Conservation (phyloP, 2,888 invertebrate genomes). For the Papilio protenor region DNA sequence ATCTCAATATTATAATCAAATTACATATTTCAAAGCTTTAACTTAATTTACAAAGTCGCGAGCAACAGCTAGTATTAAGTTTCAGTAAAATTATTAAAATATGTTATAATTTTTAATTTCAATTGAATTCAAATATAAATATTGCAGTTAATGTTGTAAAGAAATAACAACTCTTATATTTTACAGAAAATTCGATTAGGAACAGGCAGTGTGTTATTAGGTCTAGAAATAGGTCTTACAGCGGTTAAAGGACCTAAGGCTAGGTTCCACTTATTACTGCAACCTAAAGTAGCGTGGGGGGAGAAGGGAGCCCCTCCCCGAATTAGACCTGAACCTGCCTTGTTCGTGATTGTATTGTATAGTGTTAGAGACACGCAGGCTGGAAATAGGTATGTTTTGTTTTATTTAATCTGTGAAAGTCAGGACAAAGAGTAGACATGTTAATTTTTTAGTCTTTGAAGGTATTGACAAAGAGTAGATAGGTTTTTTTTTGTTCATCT, state of each 20-base stretch:
- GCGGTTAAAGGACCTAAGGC: conserved; percentile 67
- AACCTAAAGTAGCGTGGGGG: conserved; percentile 70
- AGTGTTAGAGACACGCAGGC: conserved; percentile 61
- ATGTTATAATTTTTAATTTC: no score
- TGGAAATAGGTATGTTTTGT: conserved; percentile 60
- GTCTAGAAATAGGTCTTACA: conserved; percentile 68
- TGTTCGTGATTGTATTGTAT: conserved; percentile 68
- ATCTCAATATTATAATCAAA: no score
- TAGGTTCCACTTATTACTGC: conserved; percentile 63
- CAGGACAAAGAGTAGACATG: background rate
- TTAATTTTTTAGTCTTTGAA: background rate
- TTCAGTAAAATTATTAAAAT: no score
- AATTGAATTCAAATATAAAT: no score
- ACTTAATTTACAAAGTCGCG: no score
- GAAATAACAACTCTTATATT: background rate
- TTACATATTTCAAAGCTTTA: no score
- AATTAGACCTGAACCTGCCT: conserved; percentile 63
- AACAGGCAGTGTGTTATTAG: conserved; percentile 61
- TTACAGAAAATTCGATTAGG: conserved; percentile 66
- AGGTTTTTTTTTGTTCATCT: background rate
- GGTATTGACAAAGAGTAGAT: background rate
- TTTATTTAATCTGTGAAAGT: conserved; percentile 9
- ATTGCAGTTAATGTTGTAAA: no score
- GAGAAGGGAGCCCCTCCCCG: conserved; percentile 63
- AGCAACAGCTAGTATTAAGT: no score